Percentiles rank a stretch among this genome's conserved stretches.
Conservation (phyloP, 2,888 invertebrate species). For the Prenolepis imparis region DNA sequence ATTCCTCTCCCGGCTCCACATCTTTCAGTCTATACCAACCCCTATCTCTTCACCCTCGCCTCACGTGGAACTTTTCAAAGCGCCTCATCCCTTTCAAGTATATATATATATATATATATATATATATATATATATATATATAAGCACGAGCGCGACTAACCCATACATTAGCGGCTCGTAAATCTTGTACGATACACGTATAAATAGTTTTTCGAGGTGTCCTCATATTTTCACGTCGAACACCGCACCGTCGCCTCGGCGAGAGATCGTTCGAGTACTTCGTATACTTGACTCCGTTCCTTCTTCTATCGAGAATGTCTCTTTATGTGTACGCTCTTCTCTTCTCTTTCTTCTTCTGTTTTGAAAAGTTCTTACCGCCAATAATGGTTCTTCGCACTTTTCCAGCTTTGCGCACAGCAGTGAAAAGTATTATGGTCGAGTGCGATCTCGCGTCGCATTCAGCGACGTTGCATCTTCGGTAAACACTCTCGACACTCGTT, state of each 20-base stretch:
- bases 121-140: too few species aligned
- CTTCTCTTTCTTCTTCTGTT: not conserved
- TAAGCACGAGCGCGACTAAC: not conserved
- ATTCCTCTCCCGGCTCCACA: not conserved
- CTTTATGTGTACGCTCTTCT: not conserved
- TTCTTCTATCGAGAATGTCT: not conserved
- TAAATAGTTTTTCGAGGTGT: constrained; percentile 17
- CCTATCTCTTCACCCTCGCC: constrained; percentile 30
- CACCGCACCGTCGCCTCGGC: not conserved
- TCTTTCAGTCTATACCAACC: constrained; percentile 24
- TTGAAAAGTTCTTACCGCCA: constrained; percentile 23
- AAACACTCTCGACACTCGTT: constrained; percentile 30
- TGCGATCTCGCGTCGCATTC: not conserved
- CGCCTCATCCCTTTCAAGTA: constrained; percentile 5
- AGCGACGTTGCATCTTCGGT: constrained; percentile 3
- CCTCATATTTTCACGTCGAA: constrained; percentile 38
- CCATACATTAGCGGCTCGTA: constrained; percentile 43
- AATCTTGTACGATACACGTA: constrained; percentile 34
- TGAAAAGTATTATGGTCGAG: constrained; percentile 14
- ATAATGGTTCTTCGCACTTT: constrained; percentile 24
- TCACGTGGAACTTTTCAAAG: constrained; percentile 26
- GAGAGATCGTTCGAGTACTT: constrained; percentile 26
- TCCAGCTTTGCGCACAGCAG: not conserved
- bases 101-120: too few species aligned
- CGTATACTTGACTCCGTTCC: not conserved